Evolutionary conservation across 2,888 invertebrate species (phyloP), one percentile per base, ranked within the genome.

Genomic region (Nowickia ferox): DNA sequence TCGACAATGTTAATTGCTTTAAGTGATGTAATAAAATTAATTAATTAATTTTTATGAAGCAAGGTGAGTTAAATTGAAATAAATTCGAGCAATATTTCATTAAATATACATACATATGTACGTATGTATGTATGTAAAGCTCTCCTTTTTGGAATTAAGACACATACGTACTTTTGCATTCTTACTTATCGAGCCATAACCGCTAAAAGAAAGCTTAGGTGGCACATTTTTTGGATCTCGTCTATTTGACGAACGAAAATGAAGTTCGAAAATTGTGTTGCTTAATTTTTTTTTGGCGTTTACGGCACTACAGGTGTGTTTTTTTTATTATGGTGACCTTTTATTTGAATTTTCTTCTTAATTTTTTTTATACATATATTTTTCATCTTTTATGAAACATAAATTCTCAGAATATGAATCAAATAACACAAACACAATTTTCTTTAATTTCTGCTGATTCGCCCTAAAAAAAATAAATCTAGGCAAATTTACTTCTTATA

Each of bases 351-450:
- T 51, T 65, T 53, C 42, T 51, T 42, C 30, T 3, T 30, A 22
- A 30, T 0, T 57, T 59, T 55, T 55, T 53, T 38, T 68, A 15
- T 30, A 2, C 13, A 9, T 13, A 5, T 30, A 40, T 9, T 57
- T 55, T 77, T 46, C 57, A 59, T 78, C 69, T 78, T n/a, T 44
- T 48, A 69, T 53, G 53, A 40, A 44, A 38, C 13, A 57, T 42
- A 81, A 69, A 81, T 82, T 82, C 82, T 53, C 44, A 76, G 75
- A 82, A 82, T 82, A 63, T 75, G 61, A 69, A 69, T 63, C 63
- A 79, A 53, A 42, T 55, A 72, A 38, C 19, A 10, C 19, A 53
- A 57, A 72, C 48, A 44, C 15, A 13, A 38, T 13, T 53, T 76
- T 19, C 15, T 19, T 61, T 8, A 68, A 9, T 51, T 74, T 22